phyloP scores from a whole-genome alignment of 2,888 invertebrate genomes.

The Caenorhabditis sinica region DNA sequence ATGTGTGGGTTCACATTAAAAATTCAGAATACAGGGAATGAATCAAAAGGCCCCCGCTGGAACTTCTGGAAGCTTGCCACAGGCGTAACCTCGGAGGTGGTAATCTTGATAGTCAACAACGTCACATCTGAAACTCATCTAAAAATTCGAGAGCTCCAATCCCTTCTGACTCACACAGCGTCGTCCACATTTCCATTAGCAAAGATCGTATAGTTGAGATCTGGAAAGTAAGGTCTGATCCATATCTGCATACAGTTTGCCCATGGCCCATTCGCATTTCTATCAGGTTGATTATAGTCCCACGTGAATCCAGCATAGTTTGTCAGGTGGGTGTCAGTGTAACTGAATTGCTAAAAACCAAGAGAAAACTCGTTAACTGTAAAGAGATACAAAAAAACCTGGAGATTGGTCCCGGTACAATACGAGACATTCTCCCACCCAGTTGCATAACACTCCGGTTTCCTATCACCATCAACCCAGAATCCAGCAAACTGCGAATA shows the following conservation, averaged over 20 bases:
- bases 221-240: slow-evolving; percentile 25
- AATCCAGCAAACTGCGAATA: slow-evolving; percentile 28
- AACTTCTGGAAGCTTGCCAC: slow-evolving; percentile 37
- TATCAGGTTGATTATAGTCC: slow-evolving; percentile 32
- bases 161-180: background rate
- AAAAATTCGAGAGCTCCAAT: background rate
- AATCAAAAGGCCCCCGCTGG: slow-evolving; percentile 14
- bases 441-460: slow-evolving; percentile 16
- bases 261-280: slow-evolving; percentile 4
- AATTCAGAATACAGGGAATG: background rate
- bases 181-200: slow-evolving; percentile 39
- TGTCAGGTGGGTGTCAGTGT: slow-evolving; percentile 23
- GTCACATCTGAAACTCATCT: slow-evolving; percentile 34
- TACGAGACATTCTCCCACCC: slow-evolving; percentile 1
- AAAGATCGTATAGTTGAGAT: background rate
- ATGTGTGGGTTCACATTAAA: too few species aligned
- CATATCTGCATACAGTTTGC: slow-evolving; percentile 45
- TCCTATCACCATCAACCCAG: slow-evolving; percentile 32
- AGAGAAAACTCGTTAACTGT: background rate
- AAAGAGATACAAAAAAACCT: background rate
- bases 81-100: slow-evolving; percentile 27
- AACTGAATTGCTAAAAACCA: slow-evolving; percentile 38
- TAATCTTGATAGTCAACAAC: background rate
- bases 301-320: slow-evolving; percentile 46
- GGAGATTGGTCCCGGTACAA: slow-evolving; percentile 14